Percentiles rank a stretch among this genome's conserved stretches.
Evolutionary conservation across 2,113 vertebrate species (phyloP).

Genomic region (Centropus unirufus): DNA sequence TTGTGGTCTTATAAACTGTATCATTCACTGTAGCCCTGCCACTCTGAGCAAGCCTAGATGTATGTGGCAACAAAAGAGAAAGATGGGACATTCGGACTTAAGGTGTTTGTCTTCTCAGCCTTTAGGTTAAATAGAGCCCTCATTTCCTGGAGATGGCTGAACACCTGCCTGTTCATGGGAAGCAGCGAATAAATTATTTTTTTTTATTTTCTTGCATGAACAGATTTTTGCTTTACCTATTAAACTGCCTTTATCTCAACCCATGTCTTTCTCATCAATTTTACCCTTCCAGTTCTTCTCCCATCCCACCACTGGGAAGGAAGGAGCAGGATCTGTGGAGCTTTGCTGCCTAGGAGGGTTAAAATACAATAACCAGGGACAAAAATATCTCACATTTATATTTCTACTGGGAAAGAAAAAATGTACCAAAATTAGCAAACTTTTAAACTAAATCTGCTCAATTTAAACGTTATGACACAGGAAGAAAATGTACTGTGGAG

Average conservation of each 20-base stretch:
- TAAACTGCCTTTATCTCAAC: not conserved
- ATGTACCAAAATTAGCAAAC: not conserved
- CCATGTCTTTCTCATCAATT: not conserved
- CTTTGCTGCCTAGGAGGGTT: not conserved
- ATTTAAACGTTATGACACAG: not conserved
- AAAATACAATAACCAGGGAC: not conserved
- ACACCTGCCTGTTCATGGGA: no score
- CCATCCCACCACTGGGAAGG: no score
- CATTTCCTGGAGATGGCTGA: no score
- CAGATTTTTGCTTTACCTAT: not conserved
- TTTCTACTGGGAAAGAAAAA: not conserved
- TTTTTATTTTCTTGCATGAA: not conserved
- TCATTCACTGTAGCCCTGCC: not conserved
- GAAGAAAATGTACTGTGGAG: not conserved
- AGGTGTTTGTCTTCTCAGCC: not conserved
- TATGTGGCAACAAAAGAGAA: not conserved
- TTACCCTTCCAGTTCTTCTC: not conserved
- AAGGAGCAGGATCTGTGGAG: not conserved
- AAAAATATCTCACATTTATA: not conserved
- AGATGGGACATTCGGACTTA: rapidly evolving
- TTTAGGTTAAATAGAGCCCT: rapidly evolving
- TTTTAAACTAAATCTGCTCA: not conserved
- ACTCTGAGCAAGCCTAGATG: not conserved
- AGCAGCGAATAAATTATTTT: not conserved
- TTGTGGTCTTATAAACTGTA: not conserved